A percentile compares a stretch with the other conserved stretches of the same genome.
These are phyloP conservation scores for Oxyruncus cristatus DNA, from an alignment of 2,113 vertebrate genomes.

Conservation along the genomic window DNA sequence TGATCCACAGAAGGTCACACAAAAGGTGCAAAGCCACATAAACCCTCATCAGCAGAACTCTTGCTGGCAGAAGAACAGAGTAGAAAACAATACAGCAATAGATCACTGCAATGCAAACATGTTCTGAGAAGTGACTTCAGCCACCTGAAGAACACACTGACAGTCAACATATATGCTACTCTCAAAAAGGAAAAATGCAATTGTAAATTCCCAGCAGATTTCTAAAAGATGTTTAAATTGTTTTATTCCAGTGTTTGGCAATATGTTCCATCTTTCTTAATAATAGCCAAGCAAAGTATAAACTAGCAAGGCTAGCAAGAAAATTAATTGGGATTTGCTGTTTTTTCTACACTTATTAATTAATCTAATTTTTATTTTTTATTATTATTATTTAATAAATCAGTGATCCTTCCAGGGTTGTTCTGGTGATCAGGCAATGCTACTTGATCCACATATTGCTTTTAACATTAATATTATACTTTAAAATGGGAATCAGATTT, in stretches of 20 bases:
- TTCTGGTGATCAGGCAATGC: background rate
- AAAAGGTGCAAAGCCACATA: background rate
- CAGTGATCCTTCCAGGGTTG: background rate
- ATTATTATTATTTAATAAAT: too few relatives aligned
- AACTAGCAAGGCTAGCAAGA: background rate
- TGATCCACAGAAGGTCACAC: background rate
- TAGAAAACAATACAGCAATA: background rate
- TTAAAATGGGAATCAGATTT: background rate
- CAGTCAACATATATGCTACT: rapidly evolving
- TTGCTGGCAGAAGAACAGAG: background rate
- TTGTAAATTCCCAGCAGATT: background rate
- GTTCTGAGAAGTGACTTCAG: background rate
- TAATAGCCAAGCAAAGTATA: background rate
- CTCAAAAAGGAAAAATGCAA: background rate
- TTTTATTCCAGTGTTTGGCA: background rate
- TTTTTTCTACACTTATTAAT: background rate
- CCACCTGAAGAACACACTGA: rapidly evolving
- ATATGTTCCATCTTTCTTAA: background rate
- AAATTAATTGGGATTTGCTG: background rate
- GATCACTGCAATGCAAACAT: background rate
- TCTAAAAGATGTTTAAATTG: background rate
- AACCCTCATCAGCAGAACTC: background rate
- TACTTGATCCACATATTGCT: background rate
- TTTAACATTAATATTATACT: background rate
- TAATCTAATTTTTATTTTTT: background rate